Evolutionary conservation across 2,113 vertebrate species (phyloP), one percentile per base, ranked within the genome.

Genomic region (Seriola aureovittata): DNA sequence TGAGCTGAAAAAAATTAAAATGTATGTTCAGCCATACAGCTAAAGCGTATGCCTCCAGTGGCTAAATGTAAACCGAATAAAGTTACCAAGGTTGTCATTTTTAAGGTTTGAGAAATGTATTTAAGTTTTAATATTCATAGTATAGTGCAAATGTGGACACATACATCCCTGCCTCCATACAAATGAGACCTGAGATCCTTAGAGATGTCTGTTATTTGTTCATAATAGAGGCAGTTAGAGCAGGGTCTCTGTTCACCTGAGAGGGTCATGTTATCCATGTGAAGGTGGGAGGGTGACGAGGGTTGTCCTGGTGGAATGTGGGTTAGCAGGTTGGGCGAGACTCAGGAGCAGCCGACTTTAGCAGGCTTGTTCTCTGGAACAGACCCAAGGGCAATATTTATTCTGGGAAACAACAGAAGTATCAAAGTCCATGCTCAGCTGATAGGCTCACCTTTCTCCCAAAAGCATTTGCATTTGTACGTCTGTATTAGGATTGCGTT

Each of bases 381-480:
- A 32, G 25, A 66, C 32, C 58, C 71, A 70, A 25, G 48, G 84
- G 91, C 89, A 94, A 85, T 92, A 92, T 91, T 92, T 90, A 78
- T 50, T 73, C 54, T 38, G 8, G 34, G 48, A 80, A 79, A 59
- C 59, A 62, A 57, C 68, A 1, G 0, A 1, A 52, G 75, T 82
- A 12, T 81, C 90, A 86, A 93, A 92, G 93, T 94, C 86, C 86
- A 50, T 2, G 3, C 23, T 75, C 58, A 0, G 25, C 58, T 70
- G 54, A 71, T n/a, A 23, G 21, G 23, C 29, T 60, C 46, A n/a
- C 48, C n/a, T 70, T 68, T 54, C 7, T 14, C 29, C 40, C 9
- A 9, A 36, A n/a, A 21, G 5, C 12, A 32, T 71, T 85, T 36
- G 34, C 59, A 42, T 57, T 48, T 10, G 29, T 13, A 62, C 32